These are phyloP conservation scores for Acrocephalus scirpaceus DNA, from an alignment of 2,797 vertebrate genomes.

Conservation along the genomic window DNA sequence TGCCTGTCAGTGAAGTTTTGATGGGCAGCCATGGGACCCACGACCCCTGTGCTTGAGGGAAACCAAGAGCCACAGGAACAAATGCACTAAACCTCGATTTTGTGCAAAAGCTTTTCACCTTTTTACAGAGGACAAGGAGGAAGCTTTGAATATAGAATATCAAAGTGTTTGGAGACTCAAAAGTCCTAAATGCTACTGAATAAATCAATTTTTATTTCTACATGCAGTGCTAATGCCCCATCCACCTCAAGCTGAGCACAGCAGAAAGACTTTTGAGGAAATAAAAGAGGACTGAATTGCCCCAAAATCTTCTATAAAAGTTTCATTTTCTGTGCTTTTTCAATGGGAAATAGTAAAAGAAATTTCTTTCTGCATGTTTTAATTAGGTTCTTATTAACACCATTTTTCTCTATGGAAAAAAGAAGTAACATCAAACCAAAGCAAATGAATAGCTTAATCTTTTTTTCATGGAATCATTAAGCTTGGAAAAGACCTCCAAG, in stretches of 20 bases:
- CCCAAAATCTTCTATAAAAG: background rate
- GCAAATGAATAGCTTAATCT: background rate
- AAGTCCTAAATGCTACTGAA: background rate
- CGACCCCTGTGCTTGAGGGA: background rate
- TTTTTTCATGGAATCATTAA: background rate
- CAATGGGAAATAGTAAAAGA: background rate
- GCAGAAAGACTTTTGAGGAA: background rate
- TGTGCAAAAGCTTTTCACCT: background rate
- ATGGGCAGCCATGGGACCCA: background rate
- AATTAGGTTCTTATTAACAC: background rate
- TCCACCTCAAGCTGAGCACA: background rate
- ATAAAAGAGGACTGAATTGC: background rate
- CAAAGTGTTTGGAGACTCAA: background rate
- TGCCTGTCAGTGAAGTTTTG: background rate
- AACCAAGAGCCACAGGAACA: background rate
- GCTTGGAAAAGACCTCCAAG: background rate
- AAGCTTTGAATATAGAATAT: background rate
- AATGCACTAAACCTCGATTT: background rate
- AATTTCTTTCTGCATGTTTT: background rate
- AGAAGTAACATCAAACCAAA: background rate
- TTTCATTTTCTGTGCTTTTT: background rate
- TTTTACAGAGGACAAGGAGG: background rate
- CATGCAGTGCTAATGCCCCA: background rate
- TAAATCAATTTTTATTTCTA: background rate
- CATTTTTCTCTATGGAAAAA: background rate